Percentiles rank a stretch among this genome's conserved stretches.
Evolutionary conservation across 2,113 vertebrate species (phyloP).

Genomic region (Hylia prasina): DNA sequence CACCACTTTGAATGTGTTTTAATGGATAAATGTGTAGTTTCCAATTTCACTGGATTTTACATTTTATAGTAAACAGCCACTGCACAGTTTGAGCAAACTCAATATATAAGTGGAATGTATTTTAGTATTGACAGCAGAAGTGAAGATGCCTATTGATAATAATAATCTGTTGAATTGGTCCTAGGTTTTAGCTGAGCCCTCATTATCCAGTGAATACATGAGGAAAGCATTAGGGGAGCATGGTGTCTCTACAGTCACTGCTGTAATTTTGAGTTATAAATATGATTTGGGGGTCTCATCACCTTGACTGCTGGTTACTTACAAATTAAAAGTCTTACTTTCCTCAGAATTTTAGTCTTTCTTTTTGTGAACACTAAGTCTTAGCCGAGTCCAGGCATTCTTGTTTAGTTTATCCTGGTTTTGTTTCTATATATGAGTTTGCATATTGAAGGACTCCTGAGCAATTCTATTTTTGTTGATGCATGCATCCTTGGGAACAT

Average conservation of each 20-base stretch:
- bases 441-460: background rate
- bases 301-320: background rate
- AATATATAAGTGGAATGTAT: background rate
- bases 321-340: background rate
- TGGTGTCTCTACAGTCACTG: background rate
- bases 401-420: background rate
- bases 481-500: background rate
- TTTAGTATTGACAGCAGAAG: background rate
- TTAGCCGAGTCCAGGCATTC: background rate
- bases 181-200: background rate
- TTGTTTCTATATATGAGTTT: background rate
- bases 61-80: background rate
- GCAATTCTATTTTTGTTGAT: background rate
- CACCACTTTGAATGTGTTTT: background rate
- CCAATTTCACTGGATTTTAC: background rate
- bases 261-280: background rate
- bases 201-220: fast-evolving
- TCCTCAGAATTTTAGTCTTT: background rate
- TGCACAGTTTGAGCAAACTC: background rate
- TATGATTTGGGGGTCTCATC: background rate
- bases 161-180: background rate
- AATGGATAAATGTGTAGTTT: background rate
- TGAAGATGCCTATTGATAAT: background rate
- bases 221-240: background rate
- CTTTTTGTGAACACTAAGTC: background rate